Evolutionary conservation across 2,113 vertebrate species (phyloP).

Genomic region (Drymodes brunneopygia): DNA sequence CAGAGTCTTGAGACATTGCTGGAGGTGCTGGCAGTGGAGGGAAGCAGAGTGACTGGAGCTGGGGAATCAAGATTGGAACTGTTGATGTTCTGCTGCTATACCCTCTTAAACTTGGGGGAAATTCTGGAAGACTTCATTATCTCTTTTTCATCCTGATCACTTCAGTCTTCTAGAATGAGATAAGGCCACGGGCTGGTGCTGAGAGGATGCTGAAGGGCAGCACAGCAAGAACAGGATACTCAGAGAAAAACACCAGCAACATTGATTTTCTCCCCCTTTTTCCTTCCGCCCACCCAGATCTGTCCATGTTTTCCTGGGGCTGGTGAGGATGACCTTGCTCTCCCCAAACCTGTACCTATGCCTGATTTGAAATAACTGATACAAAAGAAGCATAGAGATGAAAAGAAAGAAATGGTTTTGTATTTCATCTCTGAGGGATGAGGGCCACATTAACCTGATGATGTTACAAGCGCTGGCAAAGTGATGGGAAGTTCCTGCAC

Average conservation of each 20-base stretch:
- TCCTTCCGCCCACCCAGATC: neutral
- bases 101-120: neutral
- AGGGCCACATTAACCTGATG: neutral
- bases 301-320: neutral
- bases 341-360: neutral
- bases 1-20: neutral
- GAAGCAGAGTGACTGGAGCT: neutral
- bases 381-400: neutral
- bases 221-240: neutral
- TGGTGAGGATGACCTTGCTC: neutral
- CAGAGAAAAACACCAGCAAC: neutral
- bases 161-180: neutral
- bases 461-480: neutral
- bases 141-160: neutral
- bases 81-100: neutral
- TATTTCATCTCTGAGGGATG: rapidly evolving
- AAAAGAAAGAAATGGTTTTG: neutral
- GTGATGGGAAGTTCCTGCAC: neutral
- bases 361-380: neutral
- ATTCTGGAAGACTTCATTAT: neutral
- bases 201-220: neutral
- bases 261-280: neutral
- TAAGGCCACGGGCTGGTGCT: neutral
- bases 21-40: neutral
- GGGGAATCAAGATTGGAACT: neutral